Base-by-base conservation (phyloP, 2,797 vertebrate species). In the Euthynnus affinis region DNA sequence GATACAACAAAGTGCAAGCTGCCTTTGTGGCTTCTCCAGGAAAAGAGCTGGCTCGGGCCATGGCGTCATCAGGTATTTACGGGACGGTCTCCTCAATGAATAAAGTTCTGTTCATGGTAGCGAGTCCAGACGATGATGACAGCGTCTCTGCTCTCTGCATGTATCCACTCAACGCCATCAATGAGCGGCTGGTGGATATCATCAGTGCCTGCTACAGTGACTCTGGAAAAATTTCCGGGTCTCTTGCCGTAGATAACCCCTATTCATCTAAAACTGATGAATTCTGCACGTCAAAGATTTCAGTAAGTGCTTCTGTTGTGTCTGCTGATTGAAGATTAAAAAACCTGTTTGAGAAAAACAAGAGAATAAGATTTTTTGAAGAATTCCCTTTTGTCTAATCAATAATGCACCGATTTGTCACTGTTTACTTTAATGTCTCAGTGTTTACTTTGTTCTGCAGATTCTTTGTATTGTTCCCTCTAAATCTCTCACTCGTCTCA, bases 111-210 rank as follows among this genome's bases (percentile, higher is more conserved):
- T 96, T 96, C 86, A 78, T 95, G 76, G 93, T 96, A 83, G 95
- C 94, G 14, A 95, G 88, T 63, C 65, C 87, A 1, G 95, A 96
- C 6, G 90, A 92, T 0, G 87, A 93, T 3, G 77, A 76, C 1
- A 81, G 20, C 0, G 85, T 94, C 0, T 96, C 97, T 0, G 97
- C 97, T 61, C 95, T 99, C 87, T 99, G 98, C 93, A 93, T 97
- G 87, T 99, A 98, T 89, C 95, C 97, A 0, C 93, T 99, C 84
- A 92, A 88, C 2, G 51, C 90, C 29, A 96, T 99, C 92, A 97
- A 98, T 6, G 82, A 94, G 78, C 93, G 92, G 68, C 94, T 99
- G 91, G 90, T 96, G 87, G 91, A 94, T 32, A 97, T 95, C 86
- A 94, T 98, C 63, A 94, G 93, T 0, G 93, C 96, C 71, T 99